These are phyloP conservation scores for Trachemys scripta DNA, from an alignment of 2,113 vertebrate species.

Conservation along the genomic window DNA sequence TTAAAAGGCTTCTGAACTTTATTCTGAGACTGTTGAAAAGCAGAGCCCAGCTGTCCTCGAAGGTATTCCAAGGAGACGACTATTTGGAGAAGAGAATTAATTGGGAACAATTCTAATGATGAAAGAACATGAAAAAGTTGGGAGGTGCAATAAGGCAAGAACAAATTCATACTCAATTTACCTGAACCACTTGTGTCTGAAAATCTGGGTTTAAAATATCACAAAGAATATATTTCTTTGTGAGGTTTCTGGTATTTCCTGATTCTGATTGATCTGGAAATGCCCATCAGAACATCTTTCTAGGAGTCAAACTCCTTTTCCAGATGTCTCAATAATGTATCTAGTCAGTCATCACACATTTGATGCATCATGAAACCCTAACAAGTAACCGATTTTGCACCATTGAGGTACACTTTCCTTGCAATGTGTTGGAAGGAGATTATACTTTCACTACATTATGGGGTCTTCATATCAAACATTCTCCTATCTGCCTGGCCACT, in stretches of 20 bases:
- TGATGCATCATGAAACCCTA: not conserved
- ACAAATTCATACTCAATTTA: not conserved
- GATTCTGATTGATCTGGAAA: not conserved
- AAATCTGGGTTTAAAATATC: not conserved
- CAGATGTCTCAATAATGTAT: not conserved
- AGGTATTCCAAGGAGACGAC: not conserved
- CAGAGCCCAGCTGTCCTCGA: not conserved
- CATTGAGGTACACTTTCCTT: not conserved
- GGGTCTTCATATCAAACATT: not conserved
- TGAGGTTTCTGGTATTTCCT: not conserved
- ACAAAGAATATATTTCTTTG: not conserved
- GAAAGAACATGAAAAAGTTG: fast-evolving
- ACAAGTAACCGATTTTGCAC: not conserved
- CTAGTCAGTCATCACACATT: not conserved
- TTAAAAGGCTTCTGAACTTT: not conserved
- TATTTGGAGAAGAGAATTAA: no score
- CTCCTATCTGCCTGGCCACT: not conserved
- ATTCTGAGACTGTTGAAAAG: not conserved
- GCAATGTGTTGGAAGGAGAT: not conserved
- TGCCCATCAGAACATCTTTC: not conserved
- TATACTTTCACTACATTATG: not conserved
- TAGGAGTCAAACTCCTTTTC: not conserved
- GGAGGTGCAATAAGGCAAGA: not conserved
- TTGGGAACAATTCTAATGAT: not conserved
- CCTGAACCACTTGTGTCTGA: not conserved